Evolutionary conservation across 2,797 vertebrate species (phyloP).

Genomic region (Pipistrellus nathusii): DNA sequence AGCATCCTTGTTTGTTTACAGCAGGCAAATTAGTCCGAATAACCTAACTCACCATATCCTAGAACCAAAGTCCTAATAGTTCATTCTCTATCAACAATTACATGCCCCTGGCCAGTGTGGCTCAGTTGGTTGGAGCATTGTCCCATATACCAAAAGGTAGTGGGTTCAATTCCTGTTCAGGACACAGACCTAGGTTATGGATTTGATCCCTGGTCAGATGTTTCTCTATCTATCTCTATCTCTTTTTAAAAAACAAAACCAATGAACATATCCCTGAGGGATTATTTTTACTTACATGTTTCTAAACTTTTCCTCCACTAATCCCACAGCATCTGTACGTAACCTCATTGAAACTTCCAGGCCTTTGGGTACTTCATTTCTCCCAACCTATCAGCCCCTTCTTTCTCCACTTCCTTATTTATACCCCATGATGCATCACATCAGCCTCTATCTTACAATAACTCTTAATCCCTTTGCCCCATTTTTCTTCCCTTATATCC

Average conservation of each 20-base stretch:
- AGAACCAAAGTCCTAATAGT: not conserved
- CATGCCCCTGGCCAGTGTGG: not conserved
- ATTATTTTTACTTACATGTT: not conserved
- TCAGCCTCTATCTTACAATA: not conserved
- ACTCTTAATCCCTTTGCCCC: not conserved
- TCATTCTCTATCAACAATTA: not conserved
- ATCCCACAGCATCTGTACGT: not conserved
- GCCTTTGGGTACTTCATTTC: not conserved
- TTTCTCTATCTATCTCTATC: not conserved
- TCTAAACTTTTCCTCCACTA: not conserved
- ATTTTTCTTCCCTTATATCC: not conserved
- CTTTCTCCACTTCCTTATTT: not conserved
- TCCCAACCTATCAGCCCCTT: not conserved
- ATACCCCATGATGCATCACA: not conserved
- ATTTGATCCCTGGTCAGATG: not conserved
- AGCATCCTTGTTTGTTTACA: conserved; percentile 18
- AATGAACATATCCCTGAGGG: not conserved
- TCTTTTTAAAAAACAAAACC: not conserved
- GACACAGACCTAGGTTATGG: not conserved
- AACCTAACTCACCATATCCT: not conserved
- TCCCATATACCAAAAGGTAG: not conserved
- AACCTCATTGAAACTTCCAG: not conserved
- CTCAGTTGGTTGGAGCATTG: not conserved
- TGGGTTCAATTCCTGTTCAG: not conserved
- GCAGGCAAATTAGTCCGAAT: not conserved